phyloP scores from a whole-genome alignment of 92 coral and sea anemone genomes.

The Epizoanthus stellaris region DNA sequence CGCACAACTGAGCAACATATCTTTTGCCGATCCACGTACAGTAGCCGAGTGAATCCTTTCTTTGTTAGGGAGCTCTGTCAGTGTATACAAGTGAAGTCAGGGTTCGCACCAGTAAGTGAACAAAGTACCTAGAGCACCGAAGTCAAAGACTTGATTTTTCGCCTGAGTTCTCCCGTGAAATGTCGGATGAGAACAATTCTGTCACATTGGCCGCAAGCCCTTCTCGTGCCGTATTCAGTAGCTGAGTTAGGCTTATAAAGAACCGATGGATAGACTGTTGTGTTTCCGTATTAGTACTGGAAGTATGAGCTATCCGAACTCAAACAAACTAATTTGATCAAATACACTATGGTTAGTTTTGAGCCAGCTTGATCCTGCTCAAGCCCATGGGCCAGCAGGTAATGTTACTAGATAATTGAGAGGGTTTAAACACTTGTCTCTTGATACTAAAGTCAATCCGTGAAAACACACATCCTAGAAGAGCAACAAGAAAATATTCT shows the following conservation, averaged over 20 bases:
- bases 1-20: too few relatives aligned
- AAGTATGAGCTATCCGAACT: conserved; percentile 23
- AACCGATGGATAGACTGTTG: not conserved
- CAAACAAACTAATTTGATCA: conserved; percentile 48
- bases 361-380: conserved; percentile 46
- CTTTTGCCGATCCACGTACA: too few relatives aligned
- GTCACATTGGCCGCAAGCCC: too few relatives aligned
- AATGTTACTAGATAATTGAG: conserved; percentile 15
- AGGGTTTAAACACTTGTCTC: not conserved
- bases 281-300: not conserved
- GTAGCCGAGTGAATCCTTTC: too few relatives aligned
- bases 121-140: too few relatives aligned
- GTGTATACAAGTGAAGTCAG: too few relatives aligned
- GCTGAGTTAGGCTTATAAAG: not conserved
- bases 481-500: not conserved
- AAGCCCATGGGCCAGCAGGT: conserved; percentile 19
- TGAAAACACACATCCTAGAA: not conserved
- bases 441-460: not conserved
- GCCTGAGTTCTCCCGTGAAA: too few relatives aligned
- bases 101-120: too few relatives aligned
- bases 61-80: too few relatives aligned
- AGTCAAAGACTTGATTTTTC: too few relatives aligned
- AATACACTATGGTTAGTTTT: conserved; percentile 14
- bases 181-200: too few relatives aligned
- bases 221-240: too few relatives aligned